phyloP scores from a whole-genome alignment of 2,113 vertebrate genomes.

The Mungos mungo region DNA sequence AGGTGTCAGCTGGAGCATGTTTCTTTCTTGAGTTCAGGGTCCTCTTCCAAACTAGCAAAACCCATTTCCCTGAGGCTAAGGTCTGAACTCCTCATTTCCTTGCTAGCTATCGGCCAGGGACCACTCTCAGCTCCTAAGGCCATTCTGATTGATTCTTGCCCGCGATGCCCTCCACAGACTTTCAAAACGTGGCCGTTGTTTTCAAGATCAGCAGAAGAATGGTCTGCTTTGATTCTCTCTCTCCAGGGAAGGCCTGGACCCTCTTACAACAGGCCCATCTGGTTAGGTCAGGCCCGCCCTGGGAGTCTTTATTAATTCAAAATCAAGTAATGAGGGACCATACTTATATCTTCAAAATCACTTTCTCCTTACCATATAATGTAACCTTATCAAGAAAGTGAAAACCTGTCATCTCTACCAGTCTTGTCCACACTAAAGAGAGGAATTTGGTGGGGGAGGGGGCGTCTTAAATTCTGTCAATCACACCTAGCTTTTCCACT shows the following conservation, averaged over 20 bases:
- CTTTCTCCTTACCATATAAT: neutral
- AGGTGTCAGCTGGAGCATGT: neutral
- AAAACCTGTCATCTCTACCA: neutral
- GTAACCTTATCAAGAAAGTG: neutral
- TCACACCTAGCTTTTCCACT: neutral
- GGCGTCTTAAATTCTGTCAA: neutral
- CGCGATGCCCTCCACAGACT: neutral
- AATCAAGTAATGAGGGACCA: neutral
- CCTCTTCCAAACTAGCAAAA: neutral
- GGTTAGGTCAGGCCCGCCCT: neutral
- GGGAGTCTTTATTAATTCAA: neutral
- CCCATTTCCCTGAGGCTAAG: neutral
- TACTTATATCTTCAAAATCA: neutral
- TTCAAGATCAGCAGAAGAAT: neutral
- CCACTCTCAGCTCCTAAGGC: neutral
- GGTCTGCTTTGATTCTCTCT: neutral
- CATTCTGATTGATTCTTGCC: neutral
- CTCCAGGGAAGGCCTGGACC: neutral
- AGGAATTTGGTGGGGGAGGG: neutral
- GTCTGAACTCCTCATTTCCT: neutral
- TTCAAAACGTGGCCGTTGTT: neutral
- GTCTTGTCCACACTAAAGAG: neutral
- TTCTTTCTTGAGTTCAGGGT: neutral
- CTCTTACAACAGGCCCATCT: neutral
- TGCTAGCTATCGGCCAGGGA: neutral